These are phyloP conservation scores for Siphlonurus alternatus DNA, from an alignment of 2,888 invertebrate species.

Conservation along the genomic window DNA sequence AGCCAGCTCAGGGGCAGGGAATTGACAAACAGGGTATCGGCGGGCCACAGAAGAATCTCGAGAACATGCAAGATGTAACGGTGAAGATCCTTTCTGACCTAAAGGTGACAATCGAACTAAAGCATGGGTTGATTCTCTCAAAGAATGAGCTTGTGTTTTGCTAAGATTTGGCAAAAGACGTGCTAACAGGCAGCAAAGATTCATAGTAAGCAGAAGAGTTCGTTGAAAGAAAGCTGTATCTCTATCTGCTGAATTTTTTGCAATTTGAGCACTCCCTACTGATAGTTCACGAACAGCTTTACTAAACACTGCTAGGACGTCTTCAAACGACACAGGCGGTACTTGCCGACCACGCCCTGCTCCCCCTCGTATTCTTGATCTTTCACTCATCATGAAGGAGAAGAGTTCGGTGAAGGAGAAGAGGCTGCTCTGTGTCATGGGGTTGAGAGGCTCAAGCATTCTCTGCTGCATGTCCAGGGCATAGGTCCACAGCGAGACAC, in stretches of 20 bases:
- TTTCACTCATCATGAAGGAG: slow-evolving; percentile 84
- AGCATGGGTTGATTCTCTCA: background rate
- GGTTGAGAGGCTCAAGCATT: slow-evolving; percentile 80
- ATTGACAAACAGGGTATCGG: slow-evolving; percentile 48
- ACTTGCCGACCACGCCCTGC: slow-evolving; percentile 44
- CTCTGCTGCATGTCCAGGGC: slow-evolving; percentile 92
- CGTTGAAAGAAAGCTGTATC: slow-evolving; percentile 34
- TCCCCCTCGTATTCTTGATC: slow-evolving; percentile 32
- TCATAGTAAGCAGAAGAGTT: slow-evolving; percentile 70
- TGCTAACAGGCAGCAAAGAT: slow-evolving; percentile 62
- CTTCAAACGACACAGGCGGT: slow-evolving; percentile 63
- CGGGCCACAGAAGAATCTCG: slow-evolving; percentile 52
- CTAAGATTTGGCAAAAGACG: slow-evolving; percentile 20
- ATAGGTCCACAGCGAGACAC: slow-evolving; percentile 92
- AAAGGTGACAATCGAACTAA: background rate
- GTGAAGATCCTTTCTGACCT: slow-evolving; percentile 41
- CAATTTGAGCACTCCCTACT: slow-evolving; percentile 16
- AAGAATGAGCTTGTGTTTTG: background rate
- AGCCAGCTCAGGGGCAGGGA: slow-evolving; percentile 51
- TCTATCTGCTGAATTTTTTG: slow-evolving; percentile 17
- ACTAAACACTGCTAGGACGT: slow-evolving; percentile 65
- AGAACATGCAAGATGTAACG: slow-evolving; percentile 71
- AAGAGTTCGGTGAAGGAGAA: slow-evolving; percentile 91
- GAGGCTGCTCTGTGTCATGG: slow-evolving; percentile 87
- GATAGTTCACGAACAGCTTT: slow-evolving; percentile 47